A percentile compares a stretch with the other conserved stretches of the same genome.
phyloP scores from a whole-genome alignment of 2,113 vertebrate species.

The Pteropus alecto region DNA sequence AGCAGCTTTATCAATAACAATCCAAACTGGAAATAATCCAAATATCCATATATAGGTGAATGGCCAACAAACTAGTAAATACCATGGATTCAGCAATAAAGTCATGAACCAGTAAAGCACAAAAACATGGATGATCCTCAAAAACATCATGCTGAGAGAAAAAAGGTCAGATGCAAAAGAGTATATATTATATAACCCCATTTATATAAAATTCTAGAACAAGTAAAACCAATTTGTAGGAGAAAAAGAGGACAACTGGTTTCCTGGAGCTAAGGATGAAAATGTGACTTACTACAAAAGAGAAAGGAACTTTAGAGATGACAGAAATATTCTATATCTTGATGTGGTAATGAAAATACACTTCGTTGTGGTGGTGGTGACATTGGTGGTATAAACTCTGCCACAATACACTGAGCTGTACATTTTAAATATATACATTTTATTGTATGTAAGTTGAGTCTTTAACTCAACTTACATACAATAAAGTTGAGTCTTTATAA shows the following conservation, averaged over 20 bases:
- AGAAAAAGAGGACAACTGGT: background rate
- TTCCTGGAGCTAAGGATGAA: background rate
- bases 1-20: slow-evolving; percentile 28
- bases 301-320: background rate
- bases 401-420: slow-evolving; percentile 19
- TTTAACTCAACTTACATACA: too few species aligned
- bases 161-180: background rate
- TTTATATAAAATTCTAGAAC: slow-evolving; percentile 8
- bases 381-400: background rate
- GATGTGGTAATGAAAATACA: background rate
- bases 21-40: background rate
- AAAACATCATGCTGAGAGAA: background rate
- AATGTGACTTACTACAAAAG: background rate
- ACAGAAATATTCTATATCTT: background rate
- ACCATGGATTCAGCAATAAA: background rate
- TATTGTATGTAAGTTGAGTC: background rate
- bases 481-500: slow-evolving; percentile 26
- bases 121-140: background rate
- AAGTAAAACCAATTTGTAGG: background rate
- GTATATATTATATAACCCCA: background rate
- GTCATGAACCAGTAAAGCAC: background rate
- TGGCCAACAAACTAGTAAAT: background rate
- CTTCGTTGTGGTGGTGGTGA: background rate
- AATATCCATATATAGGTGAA: background rate
- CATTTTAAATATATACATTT: background rate